A percentile compares a stretch with the other conserved stretches of the same genome.
Conservation (phyloP, 1,140 invertebrate species). For the Ceratitis capitata region DNA sequence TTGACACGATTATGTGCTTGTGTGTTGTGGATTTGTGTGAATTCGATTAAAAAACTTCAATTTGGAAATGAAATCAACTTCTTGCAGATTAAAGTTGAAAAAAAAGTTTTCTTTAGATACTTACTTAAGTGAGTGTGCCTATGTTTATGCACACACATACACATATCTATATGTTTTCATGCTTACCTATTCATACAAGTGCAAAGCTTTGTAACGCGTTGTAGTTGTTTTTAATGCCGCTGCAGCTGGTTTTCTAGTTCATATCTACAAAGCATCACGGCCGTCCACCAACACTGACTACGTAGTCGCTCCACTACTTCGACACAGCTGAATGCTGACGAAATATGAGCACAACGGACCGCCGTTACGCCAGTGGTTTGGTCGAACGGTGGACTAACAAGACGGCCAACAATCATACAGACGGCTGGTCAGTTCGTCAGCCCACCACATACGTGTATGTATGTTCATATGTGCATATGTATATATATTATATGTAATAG, state of each 20-base stretch:
- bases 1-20: background rate
- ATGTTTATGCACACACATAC: background rate
- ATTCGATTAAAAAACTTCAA: background rate
- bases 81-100: background rate
- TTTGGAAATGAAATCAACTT: background rate
- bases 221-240: background rate
- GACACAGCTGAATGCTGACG: constrained; percentile 20
- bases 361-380: background rate
- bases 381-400: background rate
- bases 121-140: background rate
- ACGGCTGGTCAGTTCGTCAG: background rate
- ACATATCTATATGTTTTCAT: background rate
- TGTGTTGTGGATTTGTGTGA: background rate
- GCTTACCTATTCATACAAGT: background rate
- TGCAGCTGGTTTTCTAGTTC: constrained; percentile 37
- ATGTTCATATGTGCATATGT: no score
- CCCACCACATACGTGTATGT: no score
- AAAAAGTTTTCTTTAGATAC: background rate
- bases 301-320: constrained; percentile 20
- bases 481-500: no score
- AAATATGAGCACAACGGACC: background rate
- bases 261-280: constrained; percentile 31
- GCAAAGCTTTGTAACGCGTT: background rate
- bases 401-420: background rate
- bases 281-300: background rate